Evolutionary conservation across 1,140 invertebrate species (phyloP).

Genomic region (Papilio xuthus): DNA sequence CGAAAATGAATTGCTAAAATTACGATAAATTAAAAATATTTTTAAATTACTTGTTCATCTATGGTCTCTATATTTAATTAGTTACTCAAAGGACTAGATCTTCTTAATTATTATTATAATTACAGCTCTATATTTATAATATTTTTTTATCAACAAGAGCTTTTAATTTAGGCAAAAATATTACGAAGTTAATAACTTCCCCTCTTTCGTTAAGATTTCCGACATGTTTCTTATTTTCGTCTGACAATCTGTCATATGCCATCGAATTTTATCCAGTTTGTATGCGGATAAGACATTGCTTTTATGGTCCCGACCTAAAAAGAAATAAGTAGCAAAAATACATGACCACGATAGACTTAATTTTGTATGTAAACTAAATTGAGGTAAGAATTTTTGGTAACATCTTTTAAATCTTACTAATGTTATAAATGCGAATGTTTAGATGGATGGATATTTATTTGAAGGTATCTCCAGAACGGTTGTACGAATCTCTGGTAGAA

Average conservation of each 20-base stretch:
- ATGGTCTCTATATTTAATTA: too few species aligned
- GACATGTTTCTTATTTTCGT: conserved; percentile 26
- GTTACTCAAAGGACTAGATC: too few species aligned
- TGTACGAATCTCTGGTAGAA: too few species aligned
- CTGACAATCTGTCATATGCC: not conserved
- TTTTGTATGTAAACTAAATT: not conserved
- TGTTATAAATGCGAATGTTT: too few species aligned
- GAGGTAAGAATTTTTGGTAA: too few species aligned
- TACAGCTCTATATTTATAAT: not conserved
- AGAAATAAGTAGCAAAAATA: not conserved
- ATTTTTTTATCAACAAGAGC: not conserved
- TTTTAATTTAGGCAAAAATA: not conserved
- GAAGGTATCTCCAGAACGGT: too few species aligned
- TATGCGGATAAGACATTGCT: not conserved
- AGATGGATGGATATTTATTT: too few species aligned
- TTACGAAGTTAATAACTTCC: not conserved
- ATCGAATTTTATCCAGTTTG: not conserved
- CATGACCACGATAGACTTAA: not conserved
- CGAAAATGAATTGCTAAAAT: too few species aligned
- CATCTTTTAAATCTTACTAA: too few species aligned
- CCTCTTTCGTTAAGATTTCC: not conserved
- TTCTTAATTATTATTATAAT: too few species aligned
- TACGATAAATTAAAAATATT: not conserved
- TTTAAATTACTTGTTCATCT: not conserved
- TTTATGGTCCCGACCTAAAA: not conserved